A percentile compares a stretch with the other conserved stretches of the same genome.
Conservation (phyloP, 2,113 vertebrate genomes). For the Corythaixoides concolor region DNA sequence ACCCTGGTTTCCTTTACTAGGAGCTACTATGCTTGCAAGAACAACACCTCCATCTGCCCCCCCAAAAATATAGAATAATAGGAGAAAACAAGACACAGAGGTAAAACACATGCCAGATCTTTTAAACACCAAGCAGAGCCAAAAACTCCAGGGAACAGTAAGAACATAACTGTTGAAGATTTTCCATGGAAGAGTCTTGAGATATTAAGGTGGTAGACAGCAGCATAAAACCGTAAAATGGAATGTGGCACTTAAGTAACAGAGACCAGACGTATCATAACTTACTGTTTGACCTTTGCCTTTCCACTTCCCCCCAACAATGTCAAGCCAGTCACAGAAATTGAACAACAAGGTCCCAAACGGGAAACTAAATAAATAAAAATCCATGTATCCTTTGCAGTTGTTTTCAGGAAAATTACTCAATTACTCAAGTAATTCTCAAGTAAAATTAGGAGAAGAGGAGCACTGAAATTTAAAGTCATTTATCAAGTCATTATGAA, state of each 20-base stretch:
- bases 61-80: neutral
- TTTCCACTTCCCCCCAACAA: neutral
- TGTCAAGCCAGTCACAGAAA: neutral
- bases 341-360: neutral
- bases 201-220: neutral
- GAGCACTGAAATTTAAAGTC: neutral
- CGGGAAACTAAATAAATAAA: neutral
- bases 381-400: neutral
- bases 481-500: neutral
- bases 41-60: neutral
- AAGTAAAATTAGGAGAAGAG: neutral
- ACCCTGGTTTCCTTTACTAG: neutral
- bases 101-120: neutral
- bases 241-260: neutral
- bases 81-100: rapidly evolving
- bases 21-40: neutral
- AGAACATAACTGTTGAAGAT: neutral
- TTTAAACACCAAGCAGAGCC: neutral
- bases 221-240: neutral
- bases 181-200: neutral
- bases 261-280: neutral
- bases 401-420: neutral
- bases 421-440: neutral
- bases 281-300: neutral
- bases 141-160: neutral